Evolutionary conservation across 2,113 vertebrate genomes (phyloP).

Genomic region (Ellobius talpinus): DNA sequence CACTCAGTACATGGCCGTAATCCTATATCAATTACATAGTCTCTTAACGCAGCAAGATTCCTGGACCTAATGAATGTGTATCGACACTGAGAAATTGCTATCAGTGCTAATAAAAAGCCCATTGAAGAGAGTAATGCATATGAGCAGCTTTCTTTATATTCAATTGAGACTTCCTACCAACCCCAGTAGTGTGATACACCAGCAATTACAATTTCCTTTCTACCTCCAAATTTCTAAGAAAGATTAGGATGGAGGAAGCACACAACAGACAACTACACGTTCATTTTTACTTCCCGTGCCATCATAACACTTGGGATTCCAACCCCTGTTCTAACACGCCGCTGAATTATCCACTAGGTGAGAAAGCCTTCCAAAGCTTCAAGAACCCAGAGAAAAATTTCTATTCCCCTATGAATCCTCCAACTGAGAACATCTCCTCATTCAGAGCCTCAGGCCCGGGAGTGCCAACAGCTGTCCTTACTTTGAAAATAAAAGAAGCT

Average conservation of each 20-base stretch:
- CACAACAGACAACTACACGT: background rate
- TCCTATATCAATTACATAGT: background rate
- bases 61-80: constrained; percentile 40
- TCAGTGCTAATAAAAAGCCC: constrained; percentile 11
- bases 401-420: background rate
- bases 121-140: background rate
- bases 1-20: background rate
- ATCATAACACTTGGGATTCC: background rate
- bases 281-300: background rate
- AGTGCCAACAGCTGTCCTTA: background rate
- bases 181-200: background rate
- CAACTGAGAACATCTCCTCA: background rate
- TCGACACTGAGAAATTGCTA: constrained; percentile 25
- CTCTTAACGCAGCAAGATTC: constrained; percentile 51
- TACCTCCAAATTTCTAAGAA: constrained; percentile 10
- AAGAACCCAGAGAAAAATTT: background rate
- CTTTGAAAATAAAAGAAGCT: background rate
- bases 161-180: constrained; percentile 42
- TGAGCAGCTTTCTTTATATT: constrained; percentile 25
- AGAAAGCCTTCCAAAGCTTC: background rate
- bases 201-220: constrained; percentile 27
- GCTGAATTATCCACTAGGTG: background rate
- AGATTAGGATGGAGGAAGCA: background rate
- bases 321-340: background rate
- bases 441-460: background rate